Conservation (phyloP, 2,113 vertebrate genomes). For the Gallinago undulata region DNA sequence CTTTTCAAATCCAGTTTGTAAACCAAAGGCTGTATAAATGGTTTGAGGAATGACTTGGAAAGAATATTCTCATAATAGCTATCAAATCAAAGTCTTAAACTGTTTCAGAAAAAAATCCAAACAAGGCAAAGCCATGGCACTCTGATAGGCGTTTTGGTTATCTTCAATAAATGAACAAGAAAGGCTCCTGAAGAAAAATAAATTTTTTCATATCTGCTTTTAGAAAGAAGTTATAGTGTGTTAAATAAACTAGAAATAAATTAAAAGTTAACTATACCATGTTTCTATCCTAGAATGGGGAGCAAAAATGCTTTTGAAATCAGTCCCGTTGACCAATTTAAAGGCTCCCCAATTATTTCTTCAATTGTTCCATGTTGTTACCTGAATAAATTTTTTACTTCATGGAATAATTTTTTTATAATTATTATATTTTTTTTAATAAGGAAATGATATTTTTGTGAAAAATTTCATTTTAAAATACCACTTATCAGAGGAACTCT, state of each 20-base stretch:
- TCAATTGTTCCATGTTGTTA: background rate
- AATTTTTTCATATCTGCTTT: background rate
- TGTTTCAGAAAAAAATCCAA: background rate
- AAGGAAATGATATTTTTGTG: background rate
- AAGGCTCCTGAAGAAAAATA: background rate
- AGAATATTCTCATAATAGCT: conserved; percentile 6
- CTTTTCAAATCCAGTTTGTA: background rate
- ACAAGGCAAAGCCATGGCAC: background rate
- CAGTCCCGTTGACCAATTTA: background rate
- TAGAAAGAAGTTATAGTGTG: background rate
- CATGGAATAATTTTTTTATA: background rate
- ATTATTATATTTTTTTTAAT: background rate
- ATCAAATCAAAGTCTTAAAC: conserved; percentile 5
- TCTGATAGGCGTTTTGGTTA: background rate
- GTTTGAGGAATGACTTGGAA: background rate
- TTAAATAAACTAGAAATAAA: background rate
- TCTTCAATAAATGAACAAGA: background rate
- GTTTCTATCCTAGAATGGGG: background rate
- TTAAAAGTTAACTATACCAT: background rate
- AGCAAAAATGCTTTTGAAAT: background rate
- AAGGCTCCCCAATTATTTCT: background rate
- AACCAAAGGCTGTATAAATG: background rate
- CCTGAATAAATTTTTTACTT: background rate
- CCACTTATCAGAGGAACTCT: background rate
- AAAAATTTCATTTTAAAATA: background rate